These are phyloP conservation scores for Oplegnathus fasciatus DNA, from an alignment of 2,113 vertebrate genomes.

Conservation along the genomic window DNA sequence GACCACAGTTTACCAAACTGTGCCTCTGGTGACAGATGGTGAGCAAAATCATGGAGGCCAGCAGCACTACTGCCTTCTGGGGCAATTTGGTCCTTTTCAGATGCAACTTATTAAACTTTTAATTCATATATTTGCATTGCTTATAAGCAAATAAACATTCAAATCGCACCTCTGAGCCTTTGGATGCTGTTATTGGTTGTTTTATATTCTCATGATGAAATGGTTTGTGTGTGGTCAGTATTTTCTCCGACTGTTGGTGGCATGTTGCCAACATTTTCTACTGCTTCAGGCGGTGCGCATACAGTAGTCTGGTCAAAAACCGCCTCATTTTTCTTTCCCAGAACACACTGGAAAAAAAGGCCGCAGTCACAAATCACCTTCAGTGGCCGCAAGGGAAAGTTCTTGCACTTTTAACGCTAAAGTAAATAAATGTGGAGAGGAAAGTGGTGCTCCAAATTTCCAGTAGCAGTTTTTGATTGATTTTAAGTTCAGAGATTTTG, in stretches of 20 bases:
- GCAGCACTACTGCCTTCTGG: not conserved
- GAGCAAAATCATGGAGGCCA: not conserved
- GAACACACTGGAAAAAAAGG: slow-evolving; percentile 40
- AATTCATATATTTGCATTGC: not conserved
- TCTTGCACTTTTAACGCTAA: slow-evolving; percentile 50
- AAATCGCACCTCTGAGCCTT: not conserved
- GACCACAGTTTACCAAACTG: slow-evolving; percentile 18
- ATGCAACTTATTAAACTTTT: not conserved
- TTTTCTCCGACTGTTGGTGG: slow-evolving; percentile 36
- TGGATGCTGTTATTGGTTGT: slow-evolving; percentile 5
- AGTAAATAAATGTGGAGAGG: slow-evolving; percentile 55
- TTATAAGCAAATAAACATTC: not conserved
- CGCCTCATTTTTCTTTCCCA: slow-evolving; percentile 40
- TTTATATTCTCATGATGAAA: slow-evolving; percentile 33
- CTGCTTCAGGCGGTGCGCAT: slow-evolving; percentile 25
- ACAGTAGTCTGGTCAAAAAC: slow-evolving; percentile 50
- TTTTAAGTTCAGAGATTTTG: slow-evolving; percentile 18
- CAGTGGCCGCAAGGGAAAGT: slow-evolving; percentile 32
- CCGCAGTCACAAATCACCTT: slow-evolving; percentile 60
- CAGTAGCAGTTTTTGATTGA: slow-evolving; percentile 53
- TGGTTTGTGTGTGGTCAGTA: slow-evolving; percentile 43
- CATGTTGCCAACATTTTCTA: slow-evolving; percentile 41
- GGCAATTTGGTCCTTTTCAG: not conserved
- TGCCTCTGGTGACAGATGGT: slow-evolving; percentile 13
- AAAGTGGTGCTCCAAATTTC: slow-evolving; percentile 40